A percentile compares a stretch with the other conserved stretches of the same genome.
Conservation (phyloP, 1,140 invertebrate genomes). For the Drosophila orosa region DNA sequence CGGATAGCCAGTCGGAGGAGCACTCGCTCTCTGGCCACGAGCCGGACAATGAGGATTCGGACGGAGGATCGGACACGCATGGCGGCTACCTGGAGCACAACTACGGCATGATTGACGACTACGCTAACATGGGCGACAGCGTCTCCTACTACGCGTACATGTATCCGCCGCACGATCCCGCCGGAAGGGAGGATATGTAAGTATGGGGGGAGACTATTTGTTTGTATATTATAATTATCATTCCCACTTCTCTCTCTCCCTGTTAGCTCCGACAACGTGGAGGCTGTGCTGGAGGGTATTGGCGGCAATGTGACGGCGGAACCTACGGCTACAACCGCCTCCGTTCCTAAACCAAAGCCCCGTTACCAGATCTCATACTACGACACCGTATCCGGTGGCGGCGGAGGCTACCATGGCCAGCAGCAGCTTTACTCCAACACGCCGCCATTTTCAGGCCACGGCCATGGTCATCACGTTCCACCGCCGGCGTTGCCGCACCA, state of each 20-base stretch:
- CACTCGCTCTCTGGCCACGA: slow-evolving; percentile 87
- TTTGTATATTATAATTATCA: neutral
- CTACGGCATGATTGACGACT: slow-evolving; percentile 83
- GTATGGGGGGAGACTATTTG: slow-evolving; percentile 8
- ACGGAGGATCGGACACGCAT: slow-evolving; percentile 87
- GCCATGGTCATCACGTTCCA: slow-evolving; percentile 54
- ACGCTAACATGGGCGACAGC: slow-evolving; percentile 84
- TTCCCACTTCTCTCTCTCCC: neutral
- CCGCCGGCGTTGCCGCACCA: slow-evolving; percentile 71
- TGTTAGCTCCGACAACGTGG: slow-evolving; percentile 79
- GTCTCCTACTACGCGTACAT: slow-evolving; percentile 87
- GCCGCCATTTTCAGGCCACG: slow-evolving; percentile 61
- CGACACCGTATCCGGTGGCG: slow-evolving; percentile 63
- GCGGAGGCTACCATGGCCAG: slow-evolving; percentile 70
- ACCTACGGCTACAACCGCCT: slow-evolving; percentile 23
- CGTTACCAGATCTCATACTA: slow-evolving; percentile 82
- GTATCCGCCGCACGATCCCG: slow-evolving; percentile 84
- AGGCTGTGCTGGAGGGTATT: slow-evolving; percentile 82
- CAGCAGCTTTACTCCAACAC: slow-evolving; percentile 78
- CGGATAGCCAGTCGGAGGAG: slow-evolving; percentile 85
- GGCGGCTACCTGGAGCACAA: slow-evolving; percentile 87
- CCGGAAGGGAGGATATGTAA: slow-evolving; percentile 81
- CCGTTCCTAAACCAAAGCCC: slow-evolving; percentile 68
- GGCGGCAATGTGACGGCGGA: slow-evolving; percentile 64
- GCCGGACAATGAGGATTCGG: slow-evolving; percentile 89